phyloP scores from a whole-genome alignment of 2,797 vertebrate genomes.

The Falco concolor region DNA sequence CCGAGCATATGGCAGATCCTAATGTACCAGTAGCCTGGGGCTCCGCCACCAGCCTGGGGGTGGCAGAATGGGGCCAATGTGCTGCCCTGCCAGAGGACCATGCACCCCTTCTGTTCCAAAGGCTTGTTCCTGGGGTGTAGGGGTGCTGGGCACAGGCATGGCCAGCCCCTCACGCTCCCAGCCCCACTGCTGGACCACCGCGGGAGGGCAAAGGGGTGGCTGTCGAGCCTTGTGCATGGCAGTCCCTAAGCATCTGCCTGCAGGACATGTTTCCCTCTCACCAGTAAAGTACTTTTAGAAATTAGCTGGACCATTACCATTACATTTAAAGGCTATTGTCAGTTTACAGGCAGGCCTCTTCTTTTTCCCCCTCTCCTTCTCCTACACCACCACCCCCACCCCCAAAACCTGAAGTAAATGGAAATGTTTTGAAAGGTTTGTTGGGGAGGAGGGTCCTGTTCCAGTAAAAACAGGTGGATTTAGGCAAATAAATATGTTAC shows the following conservation, averaged over 20 bases:
- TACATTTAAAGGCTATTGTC: not conserved
- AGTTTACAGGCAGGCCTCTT: not conserved
- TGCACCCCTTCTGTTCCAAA: not conserved
- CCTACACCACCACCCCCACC: no score
- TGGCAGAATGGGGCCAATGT: not conserved
- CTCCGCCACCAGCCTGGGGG: not conserved
- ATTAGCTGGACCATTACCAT: not conserved
- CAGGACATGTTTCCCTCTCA: not conserved
- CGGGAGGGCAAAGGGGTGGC: not conserved
- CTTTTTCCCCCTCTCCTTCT: not conserved
- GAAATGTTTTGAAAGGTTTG: not conserved
- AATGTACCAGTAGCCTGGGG: not conserved
- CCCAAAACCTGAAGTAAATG: not conserved
- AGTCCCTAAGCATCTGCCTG: not conserved
- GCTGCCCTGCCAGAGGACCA: not conserved
- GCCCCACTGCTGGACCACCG: not conserved
- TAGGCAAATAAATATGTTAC: slow-evolving; percentile 6
- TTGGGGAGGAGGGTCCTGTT: not conserved
- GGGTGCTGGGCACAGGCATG: rapidly evolving
- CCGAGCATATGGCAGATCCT: rapidly evolving
- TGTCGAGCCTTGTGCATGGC: rapidly evolving
- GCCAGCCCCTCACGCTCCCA: rapidly evolving
- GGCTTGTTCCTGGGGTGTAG: not conserved
- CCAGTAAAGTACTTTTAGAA: not conserved
- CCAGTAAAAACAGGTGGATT: not conserved